phyloP scores from a whole-genome alignment of 2,113 vertebrate genomes.

The Sterrhoptilus dennistouni region DNA sequence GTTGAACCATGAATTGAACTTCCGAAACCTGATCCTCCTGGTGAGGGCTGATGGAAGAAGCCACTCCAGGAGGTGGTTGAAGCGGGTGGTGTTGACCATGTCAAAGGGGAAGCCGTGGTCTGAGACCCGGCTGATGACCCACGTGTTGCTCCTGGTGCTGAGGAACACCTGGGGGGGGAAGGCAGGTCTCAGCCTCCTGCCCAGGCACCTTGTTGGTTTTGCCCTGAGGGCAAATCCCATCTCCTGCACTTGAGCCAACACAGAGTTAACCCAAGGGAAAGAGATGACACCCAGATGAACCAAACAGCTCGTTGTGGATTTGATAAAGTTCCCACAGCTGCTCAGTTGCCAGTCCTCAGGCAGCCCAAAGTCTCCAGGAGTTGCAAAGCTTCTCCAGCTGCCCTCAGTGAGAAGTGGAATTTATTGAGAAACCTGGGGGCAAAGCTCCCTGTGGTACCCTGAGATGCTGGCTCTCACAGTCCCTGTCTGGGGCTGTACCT shows the following conservation, averaged over 20 bases:
- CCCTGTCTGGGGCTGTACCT: conserved; percentile 66
- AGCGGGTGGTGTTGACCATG: conserved; percentile 77
- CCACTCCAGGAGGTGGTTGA: conserved; percentile 65
- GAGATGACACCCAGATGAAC: not conserved
- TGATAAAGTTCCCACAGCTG: not conserved
- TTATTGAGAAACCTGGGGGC: not conserved
- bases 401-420: not conserved
- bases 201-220: not conserved
- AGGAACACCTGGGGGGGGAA: conserved; percentile 78
- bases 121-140: conserved; percentile 75
- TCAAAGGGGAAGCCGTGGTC: conserved; percentile 76
- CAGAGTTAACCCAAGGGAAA: not conserved
- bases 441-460: not conserved
- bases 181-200: not conserved
- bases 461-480: rapidly evolving
- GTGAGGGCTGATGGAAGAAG: conserved; percentile 72
- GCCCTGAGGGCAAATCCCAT: not conserved
- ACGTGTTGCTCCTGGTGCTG: conserved; percentile 79
- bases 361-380: not conserved
- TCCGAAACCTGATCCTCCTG: conserved; percentile 69
- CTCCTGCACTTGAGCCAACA: not conserved
- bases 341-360: not conserved
- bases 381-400: not conserved
- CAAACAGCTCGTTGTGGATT: not conserved
- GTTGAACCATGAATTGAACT: conserved; percentile 79